A percentile compares a stretch with the other conserved stretches of the same genome.
phyloP scores from a whole-genome alignment of 2,888 invertebrate genomes.

The Drosophila niveifrons region DNA sequence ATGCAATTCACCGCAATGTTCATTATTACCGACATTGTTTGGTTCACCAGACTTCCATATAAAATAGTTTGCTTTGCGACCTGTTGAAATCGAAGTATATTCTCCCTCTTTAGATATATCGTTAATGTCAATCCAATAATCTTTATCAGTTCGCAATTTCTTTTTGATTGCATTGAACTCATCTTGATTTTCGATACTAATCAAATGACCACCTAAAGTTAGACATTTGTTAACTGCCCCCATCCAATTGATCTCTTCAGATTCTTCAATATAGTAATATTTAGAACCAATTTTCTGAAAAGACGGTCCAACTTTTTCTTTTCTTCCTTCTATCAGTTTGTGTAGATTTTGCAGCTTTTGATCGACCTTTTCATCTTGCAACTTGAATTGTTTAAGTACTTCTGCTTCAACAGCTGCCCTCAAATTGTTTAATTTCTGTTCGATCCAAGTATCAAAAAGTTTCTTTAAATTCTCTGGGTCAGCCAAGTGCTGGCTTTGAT shows the following conservation, averaged over 20 bases:
- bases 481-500: neutral
- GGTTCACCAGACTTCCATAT: neutral
- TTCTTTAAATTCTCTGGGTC: neutral
- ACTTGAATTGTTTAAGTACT: neutral
- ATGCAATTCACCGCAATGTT: constrained; percentile 7
- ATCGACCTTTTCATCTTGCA: neutral
- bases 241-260: neutral
- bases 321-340: neutral
- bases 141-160: neutral
- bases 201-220: neutral
- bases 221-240: neutral
- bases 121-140: constrained; percentile 26
- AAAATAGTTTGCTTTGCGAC: neutral
- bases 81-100: neutral
- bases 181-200: neutral
- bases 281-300: constrained; percentile 5
- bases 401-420: neutral
- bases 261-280: neutral
- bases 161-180: neutral
- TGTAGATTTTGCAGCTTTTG: neutral
- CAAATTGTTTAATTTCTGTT: neutral
- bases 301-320: neutral
- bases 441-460: neutral
- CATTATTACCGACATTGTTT: neutral
- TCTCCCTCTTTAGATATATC: constrained; percentile 9